Conservation (phyloP, 2,888 invertebrate species). For the Ophioninae sp. region DNA sequence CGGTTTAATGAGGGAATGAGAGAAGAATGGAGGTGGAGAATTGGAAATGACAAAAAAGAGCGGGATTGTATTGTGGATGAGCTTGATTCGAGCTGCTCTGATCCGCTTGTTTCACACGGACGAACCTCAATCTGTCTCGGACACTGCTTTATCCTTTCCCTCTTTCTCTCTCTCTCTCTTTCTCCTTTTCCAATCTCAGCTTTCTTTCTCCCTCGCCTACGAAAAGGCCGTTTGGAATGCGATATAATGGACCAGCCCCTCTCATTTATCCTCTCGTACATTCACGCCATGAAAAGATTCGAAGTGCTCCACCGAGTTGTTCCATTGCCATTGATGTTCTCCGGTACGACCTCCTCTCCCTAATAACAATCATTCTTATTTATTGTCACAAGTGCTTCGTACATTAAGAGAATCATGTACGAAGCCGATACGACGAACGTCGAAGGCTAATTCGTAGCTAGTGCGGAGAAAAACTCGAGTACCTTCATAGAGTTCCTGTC, state of each 20-base stretch:
- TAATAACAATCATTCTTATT: conserved; percentile 35
- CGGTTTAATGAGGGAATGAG: conserved; percentile 30
- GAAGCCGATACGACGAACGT: background rate
- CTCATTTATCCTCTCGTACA: conserved; percentile 6
- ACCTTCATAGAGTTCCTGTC: background rate
- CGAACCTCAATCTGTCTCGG: conserved; percentile 31
- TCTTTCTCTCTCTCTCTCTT: conserved; percentile 4
- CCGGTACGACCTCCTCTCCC: background rate
- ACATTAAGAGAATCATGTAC: background rate
- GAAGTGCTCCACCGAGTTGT: background rate
- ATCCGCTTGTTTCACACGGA: conserved; percentile 19
- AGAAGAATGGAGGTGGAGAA: background rate
- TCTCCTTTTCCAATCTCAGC: background rate
- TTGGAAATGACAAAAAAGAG: conserved; percentile 34
- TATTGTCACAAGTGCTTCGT: conserved; percentile 41
- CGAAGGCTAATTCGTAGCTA: background rate
- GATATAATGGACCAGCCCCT: conserved; percentile 63
- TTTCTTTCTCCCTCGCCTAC: conserved; percentile 3
- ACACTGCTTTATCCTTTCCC: background rate
- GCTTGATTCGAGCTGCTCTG: conserved; percentile 54
- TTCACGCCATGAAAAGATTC: conserved; percentile 19
- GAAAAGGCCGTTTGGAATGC: conserved; percentile 59
- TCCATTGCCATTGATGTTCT: background rate
- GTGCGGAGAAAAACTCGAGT: background rate
- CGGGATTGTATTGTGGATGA: conserved; percentile 41